Evolutionary conservation across 2,113 vertebrate genomes (phyloP).

Genomic region (human): DNA sequence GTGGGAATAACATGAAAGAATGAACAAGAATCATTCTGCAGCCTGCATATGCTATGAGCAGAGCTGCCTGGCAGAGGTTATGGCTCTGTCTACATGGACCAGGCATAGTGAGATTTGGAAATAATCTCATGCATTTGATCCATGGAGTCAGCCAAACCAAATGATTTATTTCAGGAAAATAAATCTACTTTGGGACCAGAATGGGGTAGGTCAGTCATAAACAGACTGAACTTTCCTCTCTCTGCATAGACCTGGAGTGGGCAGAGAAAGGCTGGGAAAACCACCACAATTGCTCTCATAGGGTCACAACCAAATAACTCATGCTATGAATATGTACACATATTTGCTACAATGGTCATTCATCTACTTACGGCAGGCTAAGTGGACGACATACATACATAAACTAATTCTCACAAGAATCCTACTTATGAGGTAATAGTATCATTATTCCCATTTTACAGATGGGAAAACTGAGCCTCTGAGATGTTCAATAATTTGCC

Average conservation of each 20-base stretch:
- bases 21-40: constrained; percentile 69
- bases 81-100: background rate
- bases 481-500: background rate
- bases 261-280: constrained; percentile 13
- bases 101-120: constrained; percentile 62
- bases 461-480: constrained; percentile 23
- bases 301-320: background rate
- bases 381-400: background rate
- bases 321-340: background rate
- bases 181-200: constrained; percentile 37
- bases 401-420: background rate
- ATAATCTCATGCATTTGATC: constrained; percentile 68
- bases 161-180: constrained; percentile 68
- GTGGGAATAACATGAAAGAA: constrained; percentile 82
- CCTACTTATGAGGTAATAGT: background rate
- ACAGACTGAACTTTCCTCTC: constrained; percentile 12
- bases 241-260: background rate
- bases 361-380: background rate
- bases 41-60: background rate
- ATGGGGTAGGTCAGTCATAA: constrained; percentile 40
- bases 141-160: constrained; percentile 50
- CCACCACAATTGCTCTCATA: background rate
- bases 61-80: constrained; percentile 45
- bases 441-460: background rate
- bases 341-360: background rate